Percentiles rank a stretch among this genome's conserved stretches.
Conservation (phyloP, 2,888 invertebrate genomes). For the Spisula solida region DNA sequence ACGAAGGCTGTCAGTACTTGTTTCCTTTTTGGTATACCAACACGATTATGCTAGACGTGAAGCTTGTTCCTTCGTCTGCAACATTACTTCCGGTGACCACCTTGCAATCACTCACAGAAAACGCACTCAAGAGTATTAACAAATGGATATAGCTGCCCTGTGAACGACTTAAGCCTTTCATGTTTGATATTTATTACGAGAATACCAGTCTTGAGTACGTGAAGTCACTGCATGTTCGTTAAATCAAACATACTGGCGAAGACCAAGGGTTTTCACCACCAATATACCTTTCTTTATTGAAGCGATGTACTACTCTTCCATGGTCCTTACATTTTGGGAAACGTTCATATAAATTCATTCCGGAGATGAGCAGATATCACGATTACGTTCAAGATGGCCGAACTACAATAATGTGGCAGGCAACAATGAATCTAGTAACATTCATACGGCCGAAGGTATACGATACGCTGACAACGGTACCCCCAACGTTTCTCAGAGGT, state of each 20-base stretch:
- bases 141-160: not conserved
- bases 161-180: not conserved
- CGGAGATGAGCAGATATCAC: not conserved
- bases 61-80: not conserved
- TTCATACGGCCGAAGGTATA: not conserved
- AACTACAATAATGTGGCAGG: too few species aligned
- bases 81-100: not conserved
- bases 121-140: too few species aligned
- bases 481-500: not conserved
- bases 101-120: not conserved
- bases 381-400: slow-evolving; percentile 21
- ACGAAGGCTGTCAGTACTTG: not conserved
- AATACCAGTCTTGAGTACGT: not conserved
- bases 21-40: not conserved
- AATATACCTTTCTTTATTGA: not conserved
- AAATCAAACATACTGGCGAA: not conserved
- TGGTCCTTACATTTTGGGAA: not conserved
- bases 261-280: not conserved
- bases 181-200: not conserved
- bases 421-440: not conserved
- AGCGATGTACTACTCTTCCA: not conserved
- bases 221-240: not conserved
- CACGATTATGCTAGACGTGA: not conserved
- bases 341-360: not conserved
- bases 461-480: not conserved